Evolutionary conservation across 2,113 vertebrate genomes (phyloP).

Genomic region (Calyptomena viridis): DNA sequence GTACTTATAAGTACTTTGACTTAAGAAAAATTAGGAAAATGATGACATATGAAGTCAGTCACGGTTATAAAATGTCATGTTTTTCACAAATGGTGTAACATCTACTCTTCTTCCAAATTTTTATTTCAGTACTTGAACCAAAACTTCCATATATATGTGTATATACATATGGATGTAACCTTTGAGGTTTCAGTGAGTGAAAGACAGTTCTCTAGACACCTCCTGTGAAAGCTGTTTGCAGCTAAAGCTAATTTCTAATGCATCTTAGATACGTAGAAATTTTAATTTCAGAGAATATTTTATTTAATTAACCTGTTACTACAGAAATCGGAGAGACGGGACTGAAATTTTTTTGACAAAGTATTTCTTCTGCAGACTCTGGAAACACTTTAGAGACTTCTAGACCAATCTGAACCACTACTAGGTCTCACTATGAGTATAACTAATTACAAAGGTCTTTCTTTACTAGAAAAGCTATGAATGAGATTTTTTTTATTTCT

Average conservation of each 20-base stretch:
- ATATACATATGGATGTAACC: neutral
- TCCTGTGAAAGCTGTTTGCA: neutral
- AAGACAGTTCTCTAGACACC: neutral
- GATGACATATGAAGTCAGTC: rapidly evolving
- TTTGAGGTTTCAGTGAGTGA: neutral
- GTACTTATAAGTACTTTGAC: neutral
- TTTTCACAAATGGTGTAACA: neutral
- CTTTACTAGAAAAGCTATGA: neutral
- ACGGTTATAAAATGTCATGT: neutral
- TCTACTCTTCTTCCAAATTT: neutral
- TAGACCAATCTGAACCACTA: neutral
- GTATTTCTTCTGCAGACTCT: neutral
- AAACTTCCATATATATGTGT: neutral
- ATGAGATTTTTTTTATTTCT: neutral
- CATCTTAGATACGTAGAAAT: neutral
- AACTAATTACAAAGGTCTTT: neutral
- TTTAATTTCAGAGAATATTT: neutral
- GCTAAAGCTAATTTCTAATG: neutral
- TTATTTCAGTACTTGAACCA: neutral
- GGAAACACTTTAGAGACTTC: neutral
- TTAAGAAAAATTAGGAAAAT: neutral
- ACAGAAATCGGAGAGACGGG: neutral
- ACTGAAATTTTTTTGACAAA: neutral
- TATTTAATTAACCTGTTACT: neutral
- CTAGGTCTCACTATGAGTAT: neutral